Evolutionary conservation across 2,888 invertebrate genomes (phyloP), one percentile per base, ranked within the genome.

Genomic region (Ectemnius lituratus): DNA sequence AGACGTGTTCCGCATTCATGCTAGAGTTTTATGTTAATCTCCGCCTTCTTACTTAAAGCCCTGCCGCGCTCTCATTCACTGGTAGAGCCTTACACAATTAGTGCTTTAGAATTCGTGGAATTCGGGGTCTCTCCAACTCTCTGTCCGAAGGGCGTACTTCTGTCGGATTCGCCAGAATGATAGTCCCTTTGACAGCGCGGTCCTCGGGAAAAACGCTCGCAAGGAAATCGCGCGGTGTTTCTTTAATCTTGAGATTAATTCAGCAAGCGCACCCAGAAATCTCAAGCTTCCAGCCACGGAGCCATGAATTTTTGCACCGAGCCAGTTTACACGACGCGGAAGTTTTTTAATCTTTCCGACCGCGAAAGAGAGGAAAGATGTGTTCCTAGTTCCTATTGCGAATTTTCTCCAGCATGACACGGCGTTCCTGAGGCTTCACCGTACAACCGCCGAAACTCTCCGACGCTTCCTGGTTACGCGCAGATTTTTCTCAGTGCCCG

Each of bases 241-340:
- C 68, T 68, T 68, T 62, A 62, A 71, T 67, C 71, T 67, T n/a
- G 49, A 62, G 66, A 71, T 71, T 71, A 66, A 71, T 67, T 67
- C 71, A 37, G 37, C 37, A 57, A 49, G 56, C 56, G 47, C 37
- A 2, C 47, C 60, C 57, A 27, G 62, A 58, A 61, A 65, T 69
- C 62, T 37, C 23, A 23, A 66, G 66, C 28, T 71, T 37, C 61
- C 18, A 56, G 61, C 18, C 23, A 2, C 49, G 47, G 23, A 28
- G 11, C 49, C 27, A 23, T 27, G 49, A 16, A 59, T 59, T 59
- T 27, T 71, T 62, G 66, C 71, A n/a, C 20, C 23, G 27, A n/a
- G 23, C 49, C 23, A 23, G 8, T 67, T 67, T 66, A 71, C 65
- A 20, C 71, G 67, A 67, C 8, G 69, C 27, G 47, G 47, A 69